Percentiles rank a stretch among this genome's conserved stretches.
Conservation (phyloP, 1,140 invertebrate genomes). For the Nylanderia fulva region DNA sequence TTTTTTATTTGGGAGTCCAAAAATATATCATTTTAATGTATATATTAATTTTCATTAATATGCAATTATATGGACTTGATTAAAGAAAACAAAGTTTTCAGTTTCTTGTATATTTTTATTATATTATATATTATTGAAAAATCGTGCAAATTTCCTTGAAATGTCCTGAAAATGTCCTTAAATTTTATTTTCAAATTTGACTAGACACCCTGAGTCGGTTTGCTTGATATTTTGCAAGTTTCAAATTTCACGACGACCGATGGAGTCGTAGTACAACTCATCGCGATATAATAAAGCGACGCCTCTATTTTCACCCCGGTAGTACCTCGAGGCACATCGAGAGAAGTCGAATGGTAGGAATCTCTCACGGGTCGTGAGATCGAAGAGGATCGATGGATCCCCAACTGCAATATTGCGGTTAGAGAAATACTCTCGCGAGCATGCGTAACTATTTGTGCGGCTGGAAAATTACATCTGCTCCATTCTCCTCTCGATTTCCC, state of each 20-base stretch:
- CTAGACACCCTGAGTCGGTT: too few relatives aligned
- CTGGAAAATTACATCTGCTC: slow-evolving; percentile 55
- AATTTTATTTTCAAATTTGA: too few relatives aligned
- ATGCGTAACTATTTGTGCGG: slow-evolving; percentile 45
- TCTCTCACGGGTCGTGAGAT: slow-evolving; percentile 75
- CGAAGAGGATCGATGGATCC: slow-evolving; percentile 68
- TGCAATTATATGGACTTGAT: too few relatives aligned
- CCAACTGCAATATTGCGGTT: slow-evolving; percentile 47
- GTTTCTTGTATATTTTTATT: too few relatives aligned
- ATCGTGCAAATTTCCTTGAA: too few relatives aligned
- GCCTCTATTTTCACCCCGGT: slow-evolving; percentile 48
- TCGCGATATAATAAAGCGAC: slow-evolving; percentile 55
- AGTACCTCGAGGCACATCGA: slow-evolving; percentile 29
- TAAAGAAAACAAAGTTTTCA: too few relatives aligned
- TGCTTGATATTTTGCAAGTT: slow-evolving; percentile 32
- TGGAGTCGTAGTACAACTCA: slow-evolving; percentile 13
- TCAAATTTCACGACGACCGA: slow-evolving; percentile 39
- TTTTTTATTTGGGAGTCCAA: too few relatives aligned
- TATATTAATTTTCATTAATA: too few relatives aligned
- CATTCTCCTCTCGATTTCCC: slow-evolving; percentile 15
- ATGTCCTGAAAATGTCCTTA: too few relatives aligned
- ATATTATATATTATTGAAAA: too few relatives aligned
- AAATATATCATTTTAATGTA: too few relatives aligned
- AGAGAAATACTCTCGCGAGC: slow-evolving; percentile 42
- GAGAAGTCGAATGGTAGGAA: slow-evolving; percentile 54